These are phyloP conservation scores for Bambusicola thoracicus DNA, from an alignment of 2,113 vertebrate genomes.

Conservation along the genomic window DNA sequence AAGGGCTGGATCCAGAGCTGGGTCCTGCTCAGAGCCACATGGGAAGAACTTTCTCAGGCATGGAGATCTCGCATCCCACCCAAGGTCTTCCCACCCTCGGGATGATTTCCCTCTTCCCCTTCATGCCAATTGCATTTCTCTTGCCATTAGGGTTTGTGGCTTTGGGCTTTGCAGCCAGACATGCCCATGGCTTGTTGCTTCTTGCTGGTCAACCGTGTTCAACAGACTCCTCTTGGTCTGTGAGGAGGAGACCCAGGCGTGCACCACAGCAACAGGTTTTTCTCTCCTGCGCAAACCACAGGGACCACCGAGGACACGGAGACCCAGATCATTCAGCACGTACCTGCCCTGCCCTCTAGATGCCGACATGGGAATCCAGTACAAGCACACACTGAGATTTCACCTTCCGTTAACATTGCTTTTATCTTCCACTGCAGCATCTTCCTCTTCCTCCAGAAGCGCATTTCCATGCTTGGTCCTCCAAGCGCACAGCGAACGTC, in stretches of 20 bases:
- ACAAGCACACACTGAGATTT: neutral
- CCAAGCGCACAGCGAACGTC: neutral
- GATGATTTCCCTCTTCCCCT: neutral
- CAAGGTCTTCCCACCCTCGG: neutral
- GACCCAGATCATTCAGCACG: neutral
- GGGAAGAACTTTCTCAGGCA: too few species aligned
- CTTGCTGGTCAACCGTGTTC: too few species aligned
- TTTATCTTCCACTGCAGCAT: neutral
- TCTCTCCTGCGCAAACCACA: rapidly evolving
- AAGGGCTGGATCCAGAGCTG: too few species aligned
- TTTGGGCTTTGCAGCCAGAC: neutral
- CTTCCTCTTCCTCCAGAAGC: neutral
- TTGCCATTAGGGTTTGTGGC: neutral
- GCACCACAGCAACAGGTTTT: neutral
- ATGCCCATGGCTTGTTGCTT: neutral
- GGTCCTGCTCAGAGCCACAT: neutral
- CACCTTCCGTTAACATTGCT: neutral
- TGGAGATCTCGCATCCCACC: neutral
- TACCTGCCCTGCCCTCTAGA: conserved; percentile 60
- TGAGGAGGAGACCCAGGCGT: neutral
- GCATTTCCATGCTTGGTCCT: neutral
- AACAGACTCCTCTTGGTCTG: too few species aligned
- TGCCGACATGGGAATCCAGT: neutral
- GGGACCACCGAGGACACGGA: neutral
- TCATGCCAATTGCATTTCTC: neutral